Evolutionary conservation across 2,888 invertebrate genomes (phyloP), one percentile per base, ranked within the genome.

Genomic region (Ametastegia equiseti): DNA sequence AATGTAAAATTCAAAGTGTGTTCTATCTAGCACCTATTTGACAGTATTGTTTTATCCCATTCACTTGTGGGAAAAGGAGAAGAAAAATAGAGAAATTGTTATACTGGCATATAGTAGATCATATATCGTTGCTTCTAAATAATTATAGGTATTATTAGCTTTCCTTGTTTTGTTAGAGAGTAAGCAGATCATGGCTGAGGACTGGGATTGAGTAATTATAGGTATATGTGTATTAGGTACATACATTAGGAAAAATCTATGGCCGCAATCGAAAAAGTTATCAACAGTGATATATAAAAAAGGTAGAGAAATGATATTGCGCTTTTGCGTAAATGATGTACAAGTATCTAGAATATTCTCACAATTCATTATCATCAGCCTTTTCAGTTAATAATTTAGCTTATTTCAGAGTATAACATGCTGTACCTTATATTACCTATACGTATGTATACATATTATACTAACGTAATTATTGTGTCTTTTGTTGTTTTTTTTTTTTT

Each of bases 201-300:
- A 73, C 30, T 33, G 50, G 33, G 23, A 27, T 5, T 5, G 54
- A 3, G 9, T 9, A 11, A 19, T n/a, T n/a, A n/a, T n/a, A n/a
- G n/a, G n/a, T n/a, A n/a, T n/a, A n/a, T n/a, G n/a, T n/a, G n/a
- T n/a, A n/a, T n/a, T n/a, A n/a, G n/a, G n/a, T n/a, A n/a, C n/a
- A n/a, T n/a, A n/a, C n/a, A n/a, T n/a, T n/a, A 19, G 19, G 54
- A 1, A 23, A 19, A 13, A 73, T 15, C 33, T 30, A 50, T 50
- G 47, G 33, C 50, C 30, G 50, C 19, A 23, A 15, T 50, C 50
- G n/a, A 33, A 50, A 73, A 73, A 73, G 50, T 73, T 73, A 73
- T 47, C 50, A 73, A 73, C 73, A 73, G n/a, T n/a, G n/a, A n/a
- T n/a, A n/a, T n/a, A 73, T 73, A 50, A n/a, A 33, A 47, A 73